Percentiles rank a stretch among this genome's conserved stretches.
phyloP scores from a whole-genome alignment of 1,140 invertebrate species.

The Dysdera silvatica region DNA sequence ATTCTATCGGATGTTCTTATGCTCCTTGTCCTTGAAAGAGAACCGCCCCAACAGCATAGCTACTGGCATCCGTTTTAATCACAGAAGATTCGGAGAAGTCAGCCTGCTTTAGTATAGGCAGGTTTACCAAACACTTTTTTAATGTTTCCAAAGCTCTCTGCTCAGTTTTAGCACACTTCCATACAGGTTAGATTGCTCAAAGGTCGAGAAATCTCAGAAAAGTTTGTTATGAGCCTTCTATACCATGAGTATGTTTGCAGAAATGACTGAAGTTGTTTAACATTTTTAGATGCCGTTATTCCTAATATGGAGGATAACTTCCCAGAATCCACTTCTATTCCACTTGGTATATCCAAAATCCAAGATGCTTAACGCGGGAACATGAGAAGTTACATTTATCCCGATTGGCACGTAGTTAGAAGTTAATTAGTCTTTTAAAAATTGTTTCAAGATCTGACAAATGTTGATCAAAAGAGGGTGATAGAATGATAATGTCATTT shows the following conservation, averaged over 20 bases:
- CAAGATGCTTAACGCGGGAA: slow-evolving; percentile 23
- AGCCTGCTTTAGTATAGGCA: slow-evolving; percentile 3
- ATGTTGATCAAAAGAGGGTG: slow-evolving; percentile 33
- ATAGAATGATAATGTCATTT: slow-evolving; percentile 37
- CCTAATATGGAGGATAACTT: slow-evolving; percentile 28
- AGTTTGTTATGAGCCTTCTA: background rate
- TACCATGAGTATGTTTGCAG: background rate
- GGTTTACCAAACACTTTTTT: slow-evolving; percentile 2
- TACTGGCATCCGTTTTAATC: slow-evolving; percentile 14
- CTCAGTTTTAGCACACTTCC: slow-evolving; percentile 6
- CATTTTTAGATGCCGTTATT: slow-evolving; percentile 7
- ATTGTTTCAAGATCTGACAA: slow-evolving; percentile 29
- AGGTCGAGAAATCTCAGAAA: background rate
- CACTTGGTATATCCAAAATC: slow-evolving; percentile 32
- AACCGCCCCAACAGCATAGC: slow-evolving; percentile 33
- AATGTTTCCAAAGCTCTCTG: slow-evolving; percentile 8
- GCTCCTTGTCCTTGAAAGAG: slow-evolving; percentile 36
- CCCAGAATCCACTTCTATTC: slow-evolving; percentile 32
- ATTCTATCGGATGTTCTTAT: slow-evolving; percentile 33
- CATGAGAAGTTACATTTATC: slow-evolving; percentile 28
- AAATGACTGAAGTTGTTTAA: slow-evolving; percentile 11
- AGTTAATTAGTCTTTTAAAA: slow-evolving; percentile 28
- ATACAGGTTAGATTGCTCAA: slow-evolving; percentile 2
- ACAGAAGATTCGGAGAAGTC: background rate
- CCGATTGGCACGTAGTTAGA: slow-evolving; percentile 34